Conservation (phyloP, 1,140 invertebrate species). For the Penaeus vannamei region DNA sequence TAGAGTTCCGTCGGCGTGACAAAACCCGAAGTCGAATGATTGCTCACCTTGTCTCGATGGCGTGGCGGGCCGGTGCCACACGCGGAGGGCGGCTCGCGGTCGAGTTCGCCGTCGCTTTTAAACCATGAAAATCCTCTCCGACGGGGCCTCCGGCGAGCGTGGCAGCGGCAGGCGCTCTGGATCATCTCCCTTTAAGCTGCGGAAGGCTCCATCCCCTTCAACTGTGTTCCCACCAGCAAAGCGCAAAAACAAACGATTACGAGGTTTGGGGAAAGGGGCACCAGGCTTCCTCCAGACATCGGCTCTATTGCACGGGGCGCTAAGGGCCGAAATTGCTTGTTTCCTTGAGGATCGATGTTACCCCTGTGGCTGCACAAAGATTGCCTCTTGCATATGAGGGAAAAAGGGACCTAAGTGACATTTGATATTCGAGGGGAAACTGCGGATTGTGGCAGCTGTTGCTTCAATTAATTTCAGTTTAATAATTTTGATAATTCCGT, state of each 20-base stretch:
- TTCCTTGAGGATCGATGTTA: constrained; percentile 54
- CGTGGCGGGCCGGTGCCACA: background rate
- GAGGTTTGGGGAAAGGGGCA: constrained; percentile 48
- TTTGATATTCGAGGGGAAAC: constrained; percentile 42
- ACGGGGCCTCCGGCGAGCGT: background rate
- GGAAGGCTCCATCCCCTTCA: constrained; percentile 63
- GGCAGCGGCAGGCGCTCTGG: background rate
- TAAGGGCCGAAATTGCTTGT: constrained; percentile 55
- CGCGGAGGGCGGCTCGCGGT: too few relatives aligned
- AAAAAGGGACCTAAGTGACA: constrained; percentile 60
- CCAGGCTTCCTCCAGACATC: constrained; percentile 56
- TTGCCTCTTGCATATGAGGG: constrained; percentile 56
- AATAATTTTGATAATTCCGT: constrained; percentile 54
- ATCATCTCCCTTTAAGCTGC: constrained; percentile 58
- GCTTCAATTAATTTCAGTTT: constrained; percentile 57
- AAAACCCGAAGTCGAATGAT: constrained; percentile 9
- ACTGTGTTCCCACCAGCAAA: constrained; percentile 62
- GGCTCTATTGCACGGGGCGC: constrained; percentile 18
- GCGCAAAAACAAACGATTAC: constrained; percentile 66
- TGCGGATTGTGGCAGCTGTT: constrained; percentile 56
- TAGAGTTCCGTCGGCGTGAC: constrained; percentile 37
- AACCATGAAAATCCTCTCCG: too few relatives aligned
- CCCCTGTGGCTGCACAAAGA: constrained; percentile 64
- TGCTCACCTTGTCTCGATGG: background rate
- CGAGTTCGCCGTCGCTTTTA: background rate